phyloP scores from a whole-genome alignment of 2,113 vertebrate species.

The Calypte anna region DNA sequence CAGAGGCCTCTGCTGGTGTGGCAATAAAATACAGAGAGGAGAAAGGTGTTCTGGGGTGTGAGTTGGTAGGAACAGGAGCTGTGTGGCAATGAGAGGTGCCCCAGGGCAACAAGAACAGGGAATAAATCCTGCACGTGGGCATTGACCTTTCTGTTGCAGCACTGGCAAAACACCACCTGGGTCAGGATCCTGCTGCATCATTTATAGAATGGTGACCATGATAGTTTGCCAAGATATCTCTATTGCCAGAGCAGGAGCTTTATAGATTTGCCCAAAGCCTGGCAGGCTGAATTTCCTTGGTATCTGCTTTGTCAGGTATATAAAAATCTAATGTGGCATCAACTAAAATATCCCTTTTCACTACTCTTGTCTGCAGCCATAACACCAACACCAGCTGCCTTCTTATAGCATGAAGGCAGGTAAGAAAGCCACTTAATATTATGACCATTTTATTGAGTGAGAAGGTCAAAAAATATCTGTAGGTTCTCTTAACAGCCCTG shows the following conservation, averaged over 20 bases:
- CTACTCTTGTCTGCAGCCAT: neutral
- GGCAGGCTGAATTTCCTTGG: neutral
- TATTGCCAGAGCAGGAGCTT: neutral
- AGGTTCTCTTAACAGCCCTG: neutral
- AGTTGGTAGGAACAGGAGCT: neutral
- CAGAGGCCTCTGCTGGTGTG: neutral
- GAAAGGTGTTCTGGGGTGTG: neutral
- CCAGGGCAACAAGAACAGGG: neutral
- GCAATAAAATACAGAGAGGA: neutral
- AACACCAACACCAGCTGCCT: neutral
- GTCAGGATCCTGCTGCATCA: neutral
- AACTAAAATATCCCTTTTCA: neutral
- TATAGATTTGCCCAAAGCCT: neutral
- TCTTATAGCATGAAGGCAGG: neutral
- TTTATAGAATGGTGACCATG: neutral
- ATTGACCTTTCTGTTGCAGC: neutral
- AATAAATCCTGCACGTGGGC: neutral
- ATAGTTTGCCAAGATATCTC: neutral
- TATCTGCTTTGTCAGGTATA: rapidly evolving
- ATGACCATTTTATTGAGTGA: neutral
- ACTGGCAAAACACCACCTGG: neutral
- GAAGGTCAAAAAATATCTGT: neutral
- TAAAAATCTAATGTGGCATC: neutral
- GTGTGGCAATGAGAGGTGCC: neutral
- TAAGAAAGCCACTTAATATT: constrained; percentile 3